phyloP scores from a whole-genome alignment of 2,888 invertebrate genomes.

The Nasonovia ribisnigri region DNA sequence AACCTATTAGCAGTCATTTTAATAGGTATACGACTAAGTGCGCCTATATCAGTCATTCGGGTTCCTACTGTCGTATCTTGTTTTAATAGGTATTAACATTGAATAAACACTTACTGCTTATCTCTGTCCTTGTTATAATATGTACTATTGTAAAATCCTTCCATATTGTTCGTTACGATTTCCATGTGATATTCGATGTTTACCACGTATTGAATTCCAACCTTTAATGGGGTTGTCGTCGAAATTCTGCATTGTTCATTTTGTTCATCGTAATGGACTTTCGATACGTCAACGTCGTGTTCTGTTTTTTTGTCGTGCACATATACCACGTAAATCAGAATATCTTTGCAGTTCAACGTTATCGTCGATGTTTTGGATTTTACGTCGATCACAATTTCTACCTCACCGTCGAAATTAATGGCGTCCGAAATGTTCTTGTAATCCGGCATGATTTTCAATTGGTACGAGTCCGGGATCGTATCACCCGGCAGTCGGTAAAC shows the following conservation, averaged over 20 bases:
- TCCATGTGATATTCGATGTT: neutral
- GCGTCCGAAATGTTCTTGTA: neutral
- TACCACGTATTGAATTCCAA: neutral
- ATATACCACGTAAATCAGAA: constrained; percentile 8
- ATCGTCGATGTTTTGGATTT: neutral
- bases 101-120: constrained; percentile 21
- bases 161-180: neutral
- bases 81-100: no score
- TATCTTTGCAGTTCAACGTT: constrained; percentile 3
- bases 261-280: fast-evolving
- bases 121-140: neutral
- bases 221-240: neutral
- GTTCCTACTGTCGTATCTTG: no score
- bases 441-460: neutral
- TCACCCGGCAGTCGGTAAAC: neutral
- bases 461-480: constrained; percentile 22
- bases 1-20: neutral
- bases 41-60: no score
- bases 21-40: neutral
- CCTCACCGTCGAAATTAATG: neutral
- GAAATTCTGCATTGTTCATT: neutral
- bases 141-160: constrained; percentile 28
- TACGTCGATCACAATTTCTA: neutral
- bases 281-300: neutral
- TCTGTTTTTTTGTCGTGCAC: neutral